Conservation (phyloP, 1,140 invertebrate species). For the Drosophila ohnishii region DNA sequence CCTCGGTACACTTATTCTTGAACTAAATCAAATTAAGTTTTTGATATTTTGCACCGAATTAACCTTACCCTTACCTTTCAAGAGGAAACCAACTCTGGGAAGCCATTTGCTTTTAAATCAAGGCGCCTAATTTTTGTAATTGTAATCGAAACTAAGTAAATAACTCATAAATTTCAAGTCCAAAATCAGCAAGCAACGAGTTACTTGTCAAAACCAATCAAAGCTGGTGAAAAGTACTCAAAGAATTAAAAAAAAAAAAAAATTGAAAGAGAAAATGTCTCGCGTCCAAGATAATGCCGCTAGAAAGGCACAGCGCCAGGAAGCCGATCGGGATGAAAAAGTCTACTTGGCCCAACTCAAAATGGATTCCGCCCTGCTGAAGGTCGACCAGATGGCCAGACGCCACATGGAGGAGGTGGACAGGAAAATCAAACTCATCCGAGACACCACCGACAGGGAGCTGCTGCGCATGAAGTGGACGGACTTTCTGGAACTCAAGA, state of each 20-base stretch:
- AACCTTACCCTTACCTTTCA: no score
- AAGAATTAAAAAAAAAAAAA: no score
- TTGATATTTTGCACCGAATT: no score
- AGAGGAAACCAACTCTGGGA: no score
- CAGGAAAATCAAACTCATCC: conserved; percentile 38
- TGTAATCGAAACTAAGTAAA: no score
- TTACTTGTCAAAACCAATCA: background rate
- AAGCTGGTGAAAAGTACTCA: no score
- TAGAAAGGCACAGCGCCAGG: conserved; percentile 36
- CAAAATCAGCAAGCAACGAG: background rate
- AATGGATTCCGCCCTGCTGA: conserved; percentile 37
- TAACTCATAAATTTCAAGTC: background rate
- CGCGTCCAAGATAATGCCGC: conserved; percentile 48
- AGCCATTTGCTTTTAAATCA: no score
- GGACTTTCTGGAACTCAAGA: conserved; percentile 38
- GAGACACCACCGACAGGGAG: conserved; percentile 18
- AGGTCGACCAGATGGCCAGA: conserved; percentile 48
- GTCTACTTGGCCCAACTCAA: conserved; percentile 48
- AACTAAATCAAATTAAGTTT: no score
- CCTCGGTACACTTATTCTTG: no score
- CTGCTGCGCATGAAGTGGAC: conserved; percentile 52
- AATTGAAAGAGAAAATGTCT: conserved; percentile 48
- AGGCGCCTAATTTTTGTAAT: no score
- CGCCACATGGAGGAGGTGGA: conserved; percentile 37
- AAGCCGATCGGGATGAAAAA: conserved; percentile 48